A percentile compares a stretch with the other conserved stretches of the same genome.
These are phyloP conservation scores for Parauchenoglanis punctatus DNA, from an alignment of 2,797 vertebrate species.

Conservation along the genomic window DNA sequence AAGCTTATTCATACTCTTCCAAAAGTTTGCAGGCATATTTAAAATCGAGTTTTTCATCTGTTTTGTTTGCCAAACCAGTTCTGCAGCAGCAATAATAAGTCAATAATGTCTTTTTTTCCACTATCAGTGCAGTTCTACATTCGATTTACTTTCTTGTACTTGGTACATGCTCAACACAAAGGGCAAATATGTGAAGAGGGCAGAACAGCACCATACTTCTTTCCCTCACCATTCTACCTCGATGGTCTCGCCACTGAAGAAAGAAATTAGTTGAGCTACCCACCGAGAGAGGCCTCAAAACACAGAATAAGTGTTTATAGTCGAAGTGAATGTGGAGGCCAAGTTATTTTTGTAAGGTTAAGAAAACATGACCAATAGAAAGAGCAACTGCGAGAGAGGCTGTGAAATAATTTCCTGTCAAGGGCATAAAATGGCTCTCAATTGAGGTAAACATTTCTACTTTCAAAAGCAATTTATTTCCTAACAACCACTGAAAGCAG, in stretches of 20 bases:
- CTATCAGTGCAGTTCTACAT: slow-evolving; percentile 59
- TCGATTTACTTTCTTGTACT: slow-evolving; percentile 63
- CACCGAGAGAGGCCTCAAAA: slow-evolving; percentile 64
- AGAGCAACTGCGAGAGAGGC: slow-evolving; percentile 71
- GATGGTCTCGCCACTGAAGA: slow-evolving; percentile 56
- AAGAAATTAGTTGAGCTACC: slow-evolving; percentile 68
- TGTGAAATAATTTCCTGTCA: slow-evolving; percentile 75
- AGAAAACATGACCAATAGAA: slow-evolving; percentile 73
- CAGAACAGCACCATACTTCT: slow-evolving; percentile 56
- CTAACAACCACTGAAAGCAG: slow-evolving; percentile 74
- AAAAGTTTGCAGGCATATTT: slow-evolving; percentile 42
- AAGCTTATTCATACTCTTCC: slow-evolving; percentile 21
- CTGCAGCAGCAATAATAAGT: slow-evolving; percentile 45
- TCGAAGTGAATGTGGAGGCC: slow-evolving; percentile 67
- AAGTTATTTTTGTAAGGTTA: slow-evolving; percentile 75
- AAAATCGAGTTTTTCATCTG: slow-evolving; percentile 39
- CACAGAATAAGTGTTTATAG: slow-evolving; percentile 68
- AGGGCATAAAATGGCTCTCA: slow-evolving; percentile 74
- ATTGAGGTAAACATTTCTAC: slow-evolving; percentile 77
- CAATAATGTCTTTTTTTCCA: slow-evolving; percentile 42
- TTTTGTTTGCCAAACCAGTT: slow-evolving; percentile 51
- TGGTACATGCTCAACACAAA: slow-evolving; percentile 56
- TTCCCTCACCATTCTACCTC: slow-evolving; percentile 57
- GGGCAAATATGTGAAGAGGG: slow-evolving; percentile 57
- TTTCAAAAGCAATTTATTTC: slow-evolving; percentile 79